A percentile compares a stretch with the other conserved stretches of the same genome.
Evolutionary conservation across 2,888 invertebrate genomes (phyloP).

Genomic region (Ophion costatus): DNA sequence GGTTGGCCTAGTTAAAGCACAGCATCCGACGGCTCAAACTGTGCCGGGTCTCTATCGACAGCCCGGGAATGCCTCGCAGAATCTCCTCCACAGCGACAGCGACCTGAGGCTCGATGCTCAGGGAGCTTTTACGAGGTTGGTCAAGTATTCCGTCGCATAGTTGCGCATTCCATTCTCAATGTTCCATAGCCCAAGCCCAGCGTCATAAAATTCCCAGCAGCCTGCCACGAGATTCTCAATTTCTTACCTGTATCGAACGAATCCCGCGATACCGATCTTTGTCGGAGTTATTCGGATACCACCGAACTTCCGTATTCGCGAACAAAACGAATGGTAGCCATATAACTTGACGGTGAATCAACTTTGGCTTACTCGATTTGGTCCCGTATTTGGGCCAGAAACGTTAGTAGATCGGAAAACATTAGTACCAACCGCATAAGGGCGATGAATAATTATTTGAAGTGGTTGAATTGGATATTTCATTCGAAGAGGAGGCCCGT

Average conservation of each 20-base stretch:
- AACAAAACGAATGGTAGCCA: too few relatives aligned
- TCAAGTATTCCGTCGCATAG: constrained; percentile 13
- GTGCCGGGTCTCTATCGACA: constrained; percentile 80
- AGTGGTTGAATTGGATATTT: neutral
- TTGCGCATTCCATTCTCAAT: constrained; percentile 1
- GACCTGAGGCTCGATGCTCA: constrained; percentile 81
- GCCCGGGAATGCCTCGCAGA: constrained; percentile 77
- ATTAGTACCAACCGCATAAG: too few relatives aligned
- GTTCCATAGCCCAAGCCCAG: neutral
- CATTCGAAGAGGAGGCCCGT: neutral
- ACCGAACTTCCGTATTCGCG: too few relatives aligned
- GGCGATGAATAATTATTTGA: neutral
- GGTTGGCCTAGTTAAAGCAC: constrained; percentile 82
- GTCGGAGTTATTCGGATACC: too few relatives aligned
- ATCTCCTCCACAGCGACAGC: constrained; percentile 81
- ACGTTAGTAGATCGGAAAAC: too few relatives aligned
- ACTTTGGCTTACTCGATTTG: constrained; percentile 5
- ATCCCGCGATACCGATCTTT: too few relatives aligned
- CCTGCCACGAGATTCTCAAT: neutral
- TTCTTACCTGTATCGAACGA: neutral
- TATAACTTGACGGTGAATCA: neutral
- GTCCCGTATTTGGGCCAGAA: too few relatives aligned
- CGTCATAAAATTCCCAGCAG: neutral
- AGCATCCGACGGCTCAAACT: constrained; percentile 81
- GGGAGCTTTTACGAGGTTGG: constrained; percentile 81